phyloP scores from a whole-genome alignment of 2,888 invertebrate species.

The Sepiola atlantica region DNA sequence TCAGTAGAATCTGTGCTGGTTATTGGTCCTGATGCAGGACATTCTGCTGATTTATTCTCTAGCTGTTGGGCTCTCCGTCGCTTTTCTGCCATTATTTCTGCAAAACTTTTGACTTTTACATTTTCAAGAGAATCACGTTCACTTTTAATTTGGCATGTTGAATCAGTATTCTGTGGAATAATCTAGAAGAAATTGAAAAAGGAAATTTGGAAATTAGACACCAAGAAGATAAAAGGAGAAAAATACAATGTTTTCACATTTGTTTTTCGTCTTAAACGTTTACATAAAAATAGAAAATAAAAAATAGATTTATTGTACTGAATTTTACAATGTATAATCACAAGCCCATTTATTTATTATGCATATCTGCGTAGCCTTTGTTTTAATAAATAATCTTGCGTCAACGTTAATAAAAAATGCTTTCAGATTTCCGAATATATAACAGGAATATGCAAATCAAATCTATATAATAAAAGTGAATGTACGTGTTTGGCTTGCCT shows the following conservation, averaged over 20 bases:
- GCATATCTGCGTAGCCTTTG: no score
- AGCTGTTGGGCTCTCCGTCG: conserved; percentile 51
- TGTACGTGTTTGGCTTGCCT: no score
- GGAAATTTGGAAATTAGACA: neutral
- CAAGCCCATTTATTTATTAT: no score
- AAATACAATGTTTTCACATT: neutral
- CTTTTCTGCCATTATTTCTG: conserved; percentile 69
- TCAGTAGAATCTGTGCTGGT: neutral
- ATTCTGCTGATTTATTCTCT: conserved; percentile 48
- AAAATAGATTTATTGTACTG: no score
- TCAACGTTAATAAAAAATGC: no score
- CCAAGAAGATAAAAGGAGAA: neutral
- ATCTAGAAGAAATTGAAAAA: neutral
- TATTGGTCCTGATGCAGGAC: neutral
- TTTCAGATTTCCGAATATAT: no score
- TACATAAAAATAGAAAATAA: no score
- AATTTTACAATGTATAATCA: no score
- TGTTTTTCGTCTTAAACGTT: no score
- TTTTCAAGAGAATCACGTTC: conserved; percentile 45
- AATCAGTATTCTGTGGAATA: neutral
- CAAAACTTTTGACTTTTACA: conserved; percentile 61
- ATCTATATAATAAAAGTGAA: no score
- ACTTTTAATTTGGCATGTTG: neutral
- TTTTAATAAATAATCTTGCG: no score
- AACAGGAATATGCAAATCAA: no score